Conservation (phyloP, 2,113 vertebrate genomes). For the Calyptomena viridis region DNA sequence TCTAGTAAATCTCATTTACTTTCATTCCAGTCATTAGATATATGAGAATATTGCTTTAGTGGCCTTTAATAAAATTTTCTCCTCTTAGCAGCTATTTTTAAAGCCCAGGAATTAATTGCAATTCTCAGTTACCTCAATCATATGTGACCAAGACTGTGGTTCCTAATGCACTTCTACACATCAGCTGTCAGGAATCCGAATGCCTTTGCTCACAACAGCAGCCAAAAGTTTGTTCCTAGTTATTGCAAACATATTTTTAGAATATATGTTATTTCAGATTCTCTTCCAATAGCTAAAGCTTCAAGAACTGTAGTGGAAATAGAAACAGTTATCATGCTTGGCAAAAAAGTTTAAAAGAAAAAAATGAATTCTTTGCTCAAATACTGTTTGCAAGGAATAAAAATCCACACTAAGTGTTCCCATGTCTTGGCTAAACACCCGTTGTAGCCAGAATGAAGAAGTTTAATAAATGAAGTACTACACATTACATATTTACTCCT, state of each 20-base stretch:
- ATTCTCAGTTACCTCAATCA: neutral
- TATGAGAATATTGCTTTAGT: neutral
- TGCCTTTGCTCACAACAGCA: neutral
- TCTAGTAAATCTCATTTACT: neutral
- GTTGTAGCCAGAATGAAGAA: neutral
- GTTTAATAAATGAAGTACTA: neutral
- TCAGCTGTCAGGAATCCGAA: neutral
- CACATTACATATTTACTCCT: neutral
- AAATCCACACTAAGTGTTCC: neutral
- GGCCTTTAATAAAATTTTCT: neutral
- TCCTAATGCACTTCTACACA: neutral
- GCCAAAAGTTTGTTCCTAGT: neutral
- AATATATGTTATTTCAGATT: neutral
- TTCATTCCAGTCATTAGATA: neutral
- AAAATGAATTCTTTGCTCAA: neutral
- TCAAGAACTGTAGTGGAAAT: neutral
- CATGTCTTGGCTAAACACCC: neutral
- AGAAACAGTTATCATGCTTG: neutral
- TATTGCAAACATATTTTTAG: conserved; percentile 6
- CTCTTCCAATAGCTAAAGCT: neutral
- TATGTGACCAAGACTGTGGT: neutral
- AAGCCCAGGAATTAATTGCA: conserved; percentile 2
- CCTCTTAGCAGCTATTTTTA: neutral
- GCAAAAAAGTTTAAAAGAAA: neutral
- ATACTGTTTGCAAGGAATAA: neutral